phyloP scores from a whole-genome alignment of 1,140 invertebrate species.

The Plutomurus gul region DNA sequence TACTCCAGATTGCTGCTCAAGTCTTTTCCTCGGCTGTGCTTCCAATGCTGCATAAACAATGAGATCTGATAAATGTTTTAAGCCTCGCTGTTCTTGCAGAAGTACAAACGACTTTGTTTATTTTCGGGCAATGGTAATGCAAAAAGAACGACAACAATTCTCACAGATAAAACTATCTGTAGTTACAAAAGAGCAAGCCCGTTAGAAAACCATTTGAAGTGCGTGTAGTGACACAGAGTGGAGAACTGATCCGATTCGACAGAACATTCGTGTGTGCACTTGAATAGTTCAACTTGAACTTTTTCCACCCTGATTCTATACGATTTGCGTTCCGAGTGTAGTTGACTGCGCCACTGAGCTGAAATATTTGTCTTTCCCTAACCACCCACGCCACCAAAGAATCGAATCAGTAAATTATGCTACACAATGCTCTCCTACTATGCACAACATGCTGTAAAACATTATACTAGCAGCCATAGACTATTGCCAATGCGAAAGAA shows the following conservation, averaged over 20 bases:
- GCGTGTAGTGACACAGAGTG: too few species aligned
- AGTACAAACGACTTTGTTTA: background rate
- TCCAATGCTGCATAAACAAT: conserved; percentile 24
- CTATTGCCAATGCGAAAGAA: too few species aligned
- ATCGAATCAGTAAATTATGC: conserved; percentile 11
- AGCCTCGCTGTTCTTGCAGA: background rate
- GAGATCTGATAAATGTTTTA: conserved; percentile 24
- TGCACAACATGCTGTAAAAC: background rate
- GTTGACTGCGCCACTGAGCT: background rate
- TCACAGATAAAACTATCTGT: background rate
- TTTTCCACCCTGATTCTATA: background rate
- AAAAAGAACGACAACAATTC: conserved; percentile 15
- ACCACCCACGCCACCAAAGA: conserved; percentile 9
- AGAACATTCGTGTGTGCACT: background rate
- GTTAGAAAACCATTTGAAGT: too few species aligned
- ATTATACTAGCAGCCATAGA: too few species aligned
- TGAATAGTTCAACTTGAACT: conserved; percentile 9
- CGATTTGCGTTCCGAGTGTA: background rate
- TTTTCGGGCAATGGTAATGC: background rate
- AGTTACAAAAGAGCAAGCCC: too few species aligned
- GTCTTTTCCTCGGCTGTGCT: conserved; percentile 11
- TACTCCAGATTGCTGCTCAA: conserved; percentile 11
- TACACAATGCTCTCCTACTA: background rate
- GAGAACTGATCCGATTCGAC: too few species aligned
- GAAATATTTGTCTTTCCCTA: conserved; percentile 20